Evolutionary conservation across 1,140 invertebrate genomes (phyloP).

Genomic region (Drosophila arawakana): DNA sequence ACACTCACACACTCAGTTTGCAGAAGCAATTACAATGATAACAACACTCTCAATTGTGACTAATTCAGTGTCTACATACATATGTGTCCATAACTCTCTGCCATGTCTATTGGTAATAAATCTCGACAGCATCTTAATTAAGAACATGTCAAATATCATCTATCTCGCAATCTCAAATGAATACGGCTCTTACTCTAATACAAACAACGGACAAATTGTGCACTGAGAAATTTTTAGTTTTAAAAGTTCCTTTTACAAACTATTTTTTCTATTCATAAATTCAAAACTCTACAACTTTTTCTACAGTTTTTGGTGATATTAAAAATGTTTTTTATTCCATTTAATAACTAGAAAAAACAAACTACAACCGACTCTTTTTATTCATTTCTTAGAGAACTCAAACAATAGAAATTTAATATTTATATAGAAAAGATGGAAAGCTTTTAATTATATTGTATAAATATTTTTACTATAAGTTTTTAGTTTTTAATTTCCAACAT

Average conservation of each 20-base stretch:
- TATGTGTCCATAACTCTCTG: neutral
- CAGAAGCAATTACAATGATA: constrained; percentile 30
- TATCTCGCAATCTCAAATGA: constrained; percentile 54
- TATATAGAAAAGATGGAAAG: no score
- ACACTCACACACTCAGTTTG: neutral
- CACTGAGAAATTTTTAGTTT: neutral
- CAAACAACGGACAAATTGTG: constrained; percentile 44
- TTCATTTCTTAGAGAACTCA: no score
- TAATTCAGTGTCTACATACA: constrained; percentile 2
- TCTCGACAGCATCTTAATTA: constrained; percentile 79
- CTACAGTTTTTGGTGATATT: no score
- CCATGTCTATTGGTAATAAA: constrained; percentile 34
- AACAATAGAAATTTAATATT: no score
- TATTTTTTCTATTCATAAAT: no score
- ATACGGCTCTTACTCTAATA: constrained; percentile 29
- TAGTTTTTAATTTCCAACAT: no score
- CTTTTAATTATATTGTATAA: no score
- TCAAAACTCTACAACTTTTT: no score
- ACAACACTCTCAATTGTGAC: constrained; percentile 13
- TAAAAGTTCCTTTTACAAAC: neutral
- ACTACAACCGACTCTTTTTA: no score
- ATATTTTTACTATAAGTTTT: no score
- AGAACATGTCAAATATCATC: constrained; percentile 62
- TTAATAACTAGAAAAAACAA: no score
- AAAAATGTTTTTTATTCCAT: no score